A percentile compares a stretch with the other conserved stretches of the same genome.
phyloP scores from a whole-genome alignment of 2,797 vertebrate species.

The Masticophis lateralis region DNA sequence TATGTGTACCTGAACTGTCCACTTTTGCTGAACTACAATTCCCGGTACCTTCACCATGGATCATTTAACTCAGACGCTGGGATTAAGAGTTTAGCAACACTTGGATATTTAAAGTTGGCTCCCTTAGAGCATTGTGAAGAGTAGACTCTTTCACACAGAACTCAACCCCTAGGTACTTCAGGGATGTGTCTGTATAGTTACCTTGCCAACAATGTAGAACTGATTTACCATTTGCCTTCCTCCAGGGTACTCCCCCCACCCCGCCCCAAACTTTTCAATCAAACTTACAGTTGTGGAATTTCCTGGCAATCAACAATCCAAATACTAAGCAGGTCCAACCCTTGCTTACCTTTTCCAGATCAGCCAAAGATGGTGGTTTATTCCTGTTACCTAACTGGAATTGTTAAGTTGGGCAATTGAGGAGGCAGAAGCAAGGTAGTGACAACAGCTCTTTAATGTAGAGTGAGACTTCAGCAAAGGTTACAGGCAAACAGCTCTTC shows the following conservation, averaged over 20 bases:
- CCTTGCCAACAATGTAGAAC: neutral
- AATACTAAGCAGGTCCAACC: neutral
- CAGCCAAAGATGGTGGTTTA: neutral
- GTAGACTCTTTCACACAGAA: neutral
- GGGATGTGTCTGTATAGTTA: neutral
- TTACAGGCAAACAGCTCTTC: no score
- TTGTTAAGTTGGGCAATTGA: no score
- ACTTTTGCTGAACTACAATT: neutral
- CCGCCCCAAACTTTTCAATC: neutral
- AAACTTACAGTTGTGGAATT: neutral
- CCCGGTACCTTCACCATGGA: neutral
- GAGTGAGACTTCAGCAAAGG: no score
- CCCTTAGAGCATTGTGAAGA: neutral
- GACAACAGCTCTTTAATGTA: no score
- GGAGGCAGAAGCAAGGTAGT: no score
- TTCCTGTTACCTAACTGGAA: neutral
- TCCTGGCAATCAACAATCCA: neutral
- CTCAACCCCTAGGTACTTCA: neutral
- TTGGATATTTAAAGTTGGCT: neutral
- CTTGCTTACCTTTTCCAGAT: neutral
- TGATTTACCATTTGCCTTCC: neutral
- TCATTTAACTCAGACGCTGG: neutral
- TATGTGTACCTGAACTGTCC: neutral
- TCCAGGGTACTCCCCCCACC: neutral
- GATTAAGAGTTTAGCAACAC: neutral